Conservation (phyloP, 2,888 invertebrate genomes). For the Sclerodermus sp. region DNA sequence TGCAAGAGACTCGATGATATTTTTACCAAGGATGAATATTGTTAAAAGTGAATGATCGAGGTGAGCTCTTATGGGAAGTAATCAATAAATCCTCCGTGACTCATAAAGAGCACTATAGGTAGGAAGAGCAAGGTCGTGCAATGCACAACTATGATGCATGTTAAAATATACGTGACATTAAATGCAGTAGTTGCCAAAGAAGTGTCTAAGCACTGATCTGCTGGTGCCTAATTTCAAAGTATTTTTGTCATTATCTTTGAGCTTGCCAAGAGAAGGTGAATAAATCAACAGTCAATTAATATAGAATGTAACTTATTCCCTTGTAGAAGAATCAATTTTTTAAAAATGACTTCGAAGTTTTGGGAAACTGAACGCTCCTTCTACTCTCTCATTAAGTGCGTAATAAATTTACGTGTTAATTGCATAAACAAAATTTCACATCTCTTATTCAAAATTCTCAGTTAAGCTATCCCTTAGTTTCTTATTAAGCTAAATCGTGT, state of each 20-base stretch:
- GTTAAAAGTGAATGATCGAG: constrained; percentile 9
- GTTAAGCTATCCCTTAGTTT: too few species aligned
- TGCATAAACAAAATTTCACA: too few species aligned
- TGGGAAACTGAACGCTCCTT: constrained; percentile 22
- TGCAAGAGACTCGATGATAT: neutral
- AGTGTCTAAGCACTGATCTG: constrained; percentile 6
- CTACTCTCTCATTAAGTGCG: constrained; percentile 28
- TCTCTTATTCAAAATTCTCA: too few species aligned
- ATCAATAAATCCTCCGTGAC: constrained; percentile 46
- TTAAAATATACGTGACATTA: constrained; percentile 21
- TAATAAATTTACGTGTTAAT: neutral
- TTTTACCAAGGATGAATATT: neutral
- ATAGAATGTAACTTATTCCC: constrained; percentile 1
- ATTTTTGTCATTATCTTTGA: constrained; percentile 31
- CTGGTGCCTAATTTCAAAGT: constrained; percentile 18
- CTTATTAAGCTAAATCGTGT: too few species aligned
- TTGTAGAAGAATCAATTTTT: neutral
- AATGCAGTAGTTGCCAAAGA: constrained; percentile 16
- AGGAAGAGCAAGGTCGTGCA: constrained; percentile 30
- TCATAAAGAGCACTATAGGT: constrained; percentile 33
- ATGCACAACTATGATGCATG: constrained; percentile 21
- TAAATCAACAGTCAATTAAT: constrained; percentile 3
- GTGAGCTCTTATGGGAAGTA: constrained; percentile 32
- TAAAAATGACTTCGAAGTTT: constrained; percentile 8
- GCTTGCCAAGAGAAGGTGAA: constrained; percentile 29